These are phyloP conservation scores for Ceryle rudis DNA, from an alignment of 2,797 vertebrate genomes.

Conservation along the genomic window DNA sequence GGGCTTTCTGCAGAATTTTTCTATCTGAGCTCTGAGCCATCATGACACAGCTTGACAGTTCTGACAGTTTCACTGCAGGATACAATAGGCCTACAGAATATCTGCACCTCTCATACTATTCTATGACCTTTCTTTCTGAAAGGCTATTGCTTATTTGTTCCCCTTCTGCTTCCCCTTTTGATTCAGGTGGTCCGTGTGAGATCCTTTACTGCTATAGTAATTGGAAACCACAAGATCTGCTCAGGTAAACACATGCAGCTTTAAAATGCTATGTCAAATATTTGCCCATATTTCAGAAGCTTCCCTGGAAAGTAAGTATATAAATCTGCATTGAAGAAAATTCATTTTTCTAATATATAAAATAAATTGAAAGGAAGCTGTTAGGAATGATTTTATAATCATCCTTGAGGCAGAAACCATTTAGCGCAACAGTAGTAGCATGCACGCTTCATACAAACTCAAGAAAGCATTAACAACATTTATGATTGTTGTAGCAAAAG, in stretches of 20 bases:
- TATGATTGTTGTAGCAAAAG: slow-evolving; percentile 20
- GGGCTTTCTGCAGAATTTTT: not conserved
- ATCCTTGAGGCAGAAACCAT: slow-evolving; percentile 16
- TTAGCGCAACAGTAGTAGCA: not conserved
- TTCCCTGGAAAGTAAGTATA: slow-evolving; percentile 1
- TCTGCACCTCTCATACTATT: not conserved
- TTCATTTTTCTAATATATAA: slow-evolving; percentile 40
- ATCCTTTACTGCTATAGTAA: not conserved
- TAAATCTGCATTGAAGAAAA: slow-evolving; percentile 31
- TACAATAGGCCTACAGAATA: not conserved
- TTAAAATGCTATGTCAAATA: slow-evolving; percentile 20
- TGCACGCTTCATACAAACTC: slow-evolving; percentile 9
- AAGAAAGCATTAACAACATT: not conserved
- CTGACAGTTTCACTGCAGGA: not conserved
- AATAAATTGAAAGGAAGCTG: not conserved
- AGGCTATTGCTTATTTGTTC: not conserved
- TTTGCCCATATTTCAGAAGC: not conserved
- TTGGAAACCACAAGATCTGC: slow-evolving; percentile 13
- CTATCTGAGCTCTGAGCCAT: not conserved
- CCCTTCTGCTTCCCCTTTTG: not conserved
- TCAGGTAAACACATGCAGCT: slow-evolving; percentile 8
- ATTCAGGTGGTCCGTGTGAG: not conserved
- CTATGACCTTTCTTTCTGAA: not conserved
- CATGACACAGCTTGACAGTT: not conserved
- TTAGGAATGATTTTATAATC: slow-evolving; percentile 34